Evolutionary conservation across 2,797 vertebrate genomes (phyloP).

Genomic region (Gobionotothen gibberifrons): DNA sequence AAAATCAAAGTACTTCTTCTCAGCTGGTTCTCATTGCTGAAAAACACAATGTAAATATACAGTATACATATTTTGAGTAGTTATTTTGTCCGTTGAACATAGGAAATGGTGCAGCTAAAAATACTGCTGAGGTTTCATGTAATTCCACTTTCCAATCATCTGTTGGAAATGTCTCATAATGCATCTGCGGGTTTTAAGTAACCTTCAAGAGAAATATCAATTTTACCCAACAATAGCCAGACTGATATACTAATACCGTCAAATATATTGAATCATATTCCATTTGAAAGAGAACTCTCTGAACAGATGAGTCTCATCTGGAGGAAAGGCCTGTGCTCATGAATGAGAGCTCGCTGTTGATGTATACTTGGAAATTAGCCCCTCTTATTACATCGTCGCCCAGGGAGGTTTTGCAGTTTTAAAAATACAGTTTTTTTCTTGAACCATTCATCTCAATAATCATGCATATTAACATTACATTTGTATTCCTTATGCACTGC

Average conservation of each 20-base stretch:
- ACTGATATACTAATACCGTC: slow-evolving; percentile 44
- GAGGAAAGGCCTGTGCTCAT: slow-evolving; percentile 47
- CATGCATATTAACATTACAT: background rate
- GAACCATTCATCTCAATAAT: slow-evolving; percentile 2
- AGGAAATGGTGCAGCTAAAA: no score
- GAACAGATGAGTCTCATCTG: slow-evolving; percentile 70
- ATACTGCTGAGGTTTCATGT: background rate
- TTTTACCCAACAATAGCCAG: slow-evolving; percentile 57
- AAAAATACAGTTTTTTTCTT: background rate
- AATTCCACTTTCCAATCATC: slow-evolving; percentile 32
- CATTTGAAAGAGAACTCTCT: slow-evolving; percentile 55
- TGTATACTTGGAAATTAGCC: slow-evolving; percentile 5
- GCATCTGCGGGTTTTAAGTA: slow-evolving; percentile 27
- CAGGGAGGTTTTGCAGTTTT: background rate
- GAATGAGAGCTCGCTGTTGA: slow-evolving; percentile 23
- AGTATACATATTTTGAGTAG: background rate
- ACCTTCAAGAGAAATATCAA: slow-evolving; percentile 45
- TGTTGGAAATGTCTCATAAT: slow-evolving; percentile 28
- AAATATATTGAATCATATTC: slow-evolving; percentile 52
- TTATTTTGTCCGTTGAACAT: background rate
- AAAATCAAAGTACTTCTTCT: background rate
- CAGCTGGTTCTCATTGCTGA: background rate
- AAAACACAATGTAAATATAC: background rate
- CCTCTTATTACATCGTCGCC: background rate
- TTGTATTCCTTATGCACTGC: background rate